These are phyloP conservation scores for Tipula helvola DNA, from an alignment of 2,888 invertebrate genomes.

Conservation along the genomic window DNA sequence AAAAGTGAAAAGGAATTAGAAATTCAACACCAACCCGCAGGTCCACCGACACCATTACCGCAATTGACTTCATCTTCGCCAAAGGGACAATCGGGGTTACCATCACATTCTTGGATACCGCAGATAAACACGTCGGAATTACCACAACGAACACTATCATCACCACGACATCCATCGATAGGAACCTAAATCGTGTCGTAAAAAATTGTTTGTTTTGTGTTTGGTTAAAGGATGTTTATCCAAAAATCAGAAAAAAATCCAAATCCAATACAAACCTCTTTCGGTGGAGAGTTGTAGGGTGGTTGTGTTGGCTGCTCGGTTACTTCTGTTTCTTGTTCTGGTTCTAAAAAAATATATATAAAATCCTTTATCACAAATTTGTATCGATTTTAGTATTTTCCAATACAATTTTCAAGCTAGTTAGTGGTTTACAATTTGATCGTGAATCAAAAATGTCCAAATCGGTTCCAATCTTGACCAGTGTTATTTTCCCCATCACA, in stretches of 20 bases:
- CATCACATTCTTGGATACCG: slow-evolving; percentile 29
- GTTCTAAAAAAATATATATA: background rate
- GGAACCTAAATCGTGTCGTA: background rate
- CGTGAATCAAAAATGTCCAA: background rate
- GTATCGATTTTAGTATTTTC: background rate
- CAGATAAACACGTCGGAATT: slow-evolving; percentile 23
- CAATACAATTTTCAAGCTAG: background rate
- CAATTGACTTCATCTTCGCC: slow-evolving; percentile 32
- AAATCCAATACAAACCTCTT: background rate
- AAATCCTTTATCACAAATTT: background rate
- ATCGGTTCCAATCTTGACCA: background rate
- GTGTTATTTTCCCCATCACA: background rate
- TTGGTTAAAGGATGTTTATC: background rate
- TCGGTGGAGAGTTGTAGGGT: background rate
- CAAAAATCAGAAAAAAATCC: background rate
- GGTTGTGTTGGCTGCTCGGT: background rate
- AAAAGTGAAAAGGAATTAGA: slow-evolving; percentile 13
- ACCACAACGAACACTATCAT: slow-evolving; percentile 25
- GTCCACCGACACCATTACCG: slow-evolving; percentile 4
- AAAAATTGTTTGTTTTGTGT: background rate
- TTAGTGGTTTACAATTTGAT: background rate
- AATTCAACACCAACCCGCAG: slow-evolving; percentile 10
- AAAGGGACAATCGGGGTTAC: slow-evolving; percentile 25
- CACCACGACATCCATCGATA: slow-evolving; percentile 26
- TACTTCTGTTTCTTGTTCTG: background rate